Evolutionary conservation across 2,888 invertebrate genomes (phyloP).

Genomic region (Melinaea marsaeus): DNA sequence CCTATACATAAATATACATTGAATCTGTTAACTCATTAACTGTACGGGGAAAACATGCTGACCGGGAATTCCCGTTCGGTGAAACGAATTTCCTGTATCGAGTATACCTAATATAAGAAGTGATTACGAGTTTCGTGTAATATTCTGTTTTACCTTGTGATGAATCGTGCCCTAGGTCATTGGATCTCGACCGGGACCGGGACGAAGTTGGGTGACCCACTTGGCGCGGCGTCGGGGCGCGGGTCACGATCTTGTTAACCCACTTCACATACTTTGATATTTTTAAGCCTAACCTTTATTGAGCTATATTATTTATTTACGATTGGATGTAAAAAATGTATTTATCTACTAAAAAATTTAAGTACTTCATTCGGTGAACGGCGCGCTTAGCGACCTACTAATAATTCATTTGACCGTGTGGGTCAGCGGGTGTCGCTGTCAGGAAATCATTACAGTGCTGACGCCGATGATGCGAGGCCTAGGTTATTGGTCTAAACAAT

Average conservation of each 20-base stretch:
- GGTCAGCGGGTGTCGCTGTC: slow-evolving; percentile 48
- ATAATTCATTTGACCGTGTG: slow-evolving; percentile 49
- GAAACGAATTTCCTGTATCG: neutral
- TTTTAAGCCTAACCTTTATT: neutral
- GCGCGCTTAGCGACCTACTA: slow-evolving; percentile 31
- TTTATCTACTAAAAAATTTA: neutral
- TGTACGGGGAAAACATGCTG: slow-evolving; percentile 12
- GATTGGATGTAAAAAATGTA: neutral
- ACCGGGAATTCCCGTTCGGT: slow-evolving; percentile 14
- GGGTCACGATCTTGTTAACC: slow-evolving; percentile 41
- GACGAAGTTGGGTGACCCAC: slow-evolving; percentile 62
- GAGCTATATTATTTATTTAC: too few relatives aligned
- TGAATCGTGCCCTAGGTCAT: slow-evolving; percentile 32
- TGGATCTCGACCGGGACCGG: slow-evolving; percentile 47
- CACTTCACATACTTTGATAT: neutral
- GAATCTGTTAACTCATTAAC: slow-evolving; percentile 17
- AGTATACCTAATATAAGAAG: neutral
- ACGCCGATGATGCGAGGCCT: slow-evolving; percentile 44
- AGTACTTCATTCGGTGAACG: slow-evolving; percentile 7
- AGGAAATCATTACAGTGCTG: slow-evolving; percentile 52
- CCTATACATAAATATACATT: slow-evolving; percentile 14
- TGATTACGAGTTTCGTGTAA: neutral
- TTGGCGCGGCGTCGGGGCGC: slow-evolving; percentile 48
- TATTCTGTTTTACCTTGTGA: slow-evolving; percentile 3
- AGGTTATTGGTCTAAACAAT: slow-evolving; percentile 36